These are phyloP conservation scores for Drosophila rubida DNA, from an alignment of 2,888 invertebrate species.

Conservation along the genomic window DNA sequence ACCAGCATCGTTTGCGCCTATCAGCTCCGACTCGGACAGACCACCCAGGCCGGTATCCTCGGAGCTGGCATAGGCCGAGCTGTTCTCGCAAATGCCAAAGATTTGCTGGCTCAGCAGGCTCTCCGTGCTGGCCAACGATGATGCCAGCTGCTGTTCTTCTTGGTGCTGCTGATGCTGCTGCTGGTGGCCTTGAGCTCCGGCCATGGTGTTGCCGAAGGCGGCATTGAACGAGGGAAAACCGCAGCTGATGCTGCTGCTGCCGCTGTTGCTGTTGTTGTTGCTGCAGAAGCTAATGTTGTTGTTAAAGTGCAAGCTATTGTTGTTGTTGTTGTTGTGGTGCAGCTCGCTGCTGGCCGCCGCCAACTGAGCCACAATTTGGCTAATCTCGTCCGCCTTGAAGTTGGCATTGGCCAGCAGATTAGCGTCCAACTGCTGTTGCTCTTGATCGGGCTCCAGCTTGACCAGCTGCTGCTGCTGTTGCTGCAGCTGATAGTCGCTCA, in stretches of 20 bases:
- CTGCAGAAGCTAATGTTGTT: conserved; percentile 61
- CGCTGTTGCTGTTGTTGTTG: conserved; percentile 56
- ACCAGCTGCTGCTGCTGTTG: conserved; percentile 25
- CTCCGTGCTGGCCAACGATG: conserved; percentile 65
- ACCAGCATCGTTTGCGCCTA: conserved; percentile 85
- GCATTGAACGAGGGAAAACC: conserved; percentile 73
- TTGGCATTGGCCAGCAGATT: conserved; percentile 55
- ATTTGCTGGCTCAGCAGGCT: conserved; percentile 83
- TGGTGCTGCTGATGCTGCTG: not conserved
- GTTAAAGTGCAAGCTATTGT: conserved; percentile 42
- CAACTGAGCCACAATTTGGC: conserved; percentile 75
- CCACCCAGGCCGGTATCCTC: conserved; percentile 87
- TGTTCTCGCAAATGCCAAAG: conserved; percentile 86
- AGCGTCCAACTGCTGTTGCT: conserved; percentile 40
- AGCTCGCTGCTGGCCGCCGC: conserved; percentile 58
- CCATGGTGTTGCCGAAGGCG: conserved; percentile 58
- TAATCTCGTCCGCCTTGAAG: conserved; percentile 78
- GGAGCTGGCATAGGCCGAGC: conserved; percentile 88
- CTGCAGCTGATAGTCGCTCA: conserved; percentile 54
- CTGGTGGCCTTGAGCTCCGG: conserved; percentile 25
- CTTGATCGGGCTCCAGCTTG: conserved; percentile 31
- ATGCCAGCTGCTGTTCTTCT: conserved; percentile 27
- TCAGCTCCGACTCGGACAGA: conserved; percentile 87
- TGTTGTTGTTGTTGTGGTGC: conserved; percentile 56
- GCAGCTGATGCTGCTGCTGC: conserved; percentile 70